These are phyloP conservation scores for Nephila pilipes DNA, from an alignment of 1,140 invertebrate genomes.

Conservation along the genomic window DNA sequence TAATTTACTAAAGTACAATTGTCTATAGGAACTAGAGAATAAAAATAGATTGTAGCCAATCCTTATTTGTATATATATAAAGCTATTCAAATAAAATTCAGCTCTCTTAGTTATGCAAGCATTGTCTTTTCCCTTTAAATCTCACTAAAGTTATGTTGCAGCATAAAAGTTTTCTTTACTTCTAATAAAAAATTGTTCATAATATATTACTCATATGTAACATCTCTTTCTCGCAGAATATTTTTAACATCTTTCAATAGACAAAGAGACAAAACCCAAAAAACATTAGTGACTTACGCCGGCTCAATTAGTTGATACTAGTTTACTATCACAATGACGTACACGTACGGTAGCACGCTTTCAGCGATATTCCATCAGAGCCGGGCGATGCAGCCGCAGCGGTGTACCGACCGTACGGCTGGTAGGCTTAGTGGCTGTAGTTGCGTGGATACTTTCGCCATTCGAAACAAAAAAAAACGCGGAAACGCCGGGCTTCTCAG, in stretches of 20 bases:
- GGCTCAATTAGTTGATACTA: not conserved
- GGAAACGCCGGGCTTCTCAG: not conserved
- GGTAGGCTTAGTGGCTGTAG: not conserved
- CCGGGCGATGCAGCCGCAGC: not conserved
- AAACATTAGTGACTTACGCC: not conserved
- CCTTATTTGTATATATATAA: not conserved
- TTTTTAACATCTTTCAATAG: not conserved
- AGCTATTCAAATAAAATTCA: not conserved
- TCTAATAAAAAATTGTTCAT: not conserved
- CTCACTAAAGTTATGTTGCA: not conserved
- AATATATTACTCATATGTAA: not conserved
- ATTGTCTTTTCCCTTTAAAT: not conserved
- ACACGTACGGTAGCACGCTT: not conserved
- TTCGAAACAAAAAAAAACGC: constrained; percentile 5
- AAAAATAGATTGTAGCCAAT: not conserved
- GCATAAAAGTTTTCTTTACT: not conserved
- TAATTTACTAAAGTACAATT: not conserved
- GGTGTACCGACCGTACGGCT: not conserved
- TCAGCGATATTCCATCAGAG: not conserved
- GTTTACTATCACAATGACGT: too few relatives aligned
- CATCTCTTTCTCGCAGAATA: too few relatives aligned
- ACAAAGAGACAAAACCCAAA: not conserved
- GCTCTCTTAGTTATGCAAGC: not conserved
- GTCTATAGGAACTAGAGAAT: constrained; percentile 11
- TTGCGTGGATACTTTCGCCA: not conserved